These are phyloP conservation scores for Argyresthia goedartella DNA, from an alignment of 2,888 invertebrate genomes.

Conservation along the genomic window DNA sequence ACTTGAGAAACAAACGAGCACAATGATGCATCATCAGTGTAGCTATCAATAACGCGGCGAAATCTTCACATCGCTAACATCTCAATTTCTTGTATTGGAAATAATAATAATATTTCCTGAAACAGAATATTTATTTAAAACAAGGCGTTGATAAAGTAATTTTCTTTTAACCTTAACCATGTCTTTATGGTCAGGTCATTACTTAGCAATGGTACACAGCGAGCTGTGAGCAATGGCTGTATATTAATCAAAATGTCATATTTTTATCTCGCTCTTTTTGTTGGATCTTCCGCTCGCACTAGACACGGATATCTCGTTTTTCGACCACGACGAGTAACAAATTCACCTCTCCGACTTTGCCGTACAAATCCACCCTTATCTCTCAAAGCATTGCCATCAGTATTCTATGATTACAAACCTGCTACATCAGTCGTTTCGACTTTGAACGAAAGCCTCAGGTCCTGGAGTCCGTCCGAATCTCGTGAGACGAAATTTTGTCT, in stretches of 20 bases:
- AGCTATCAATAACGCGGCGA: constrained; percentile 62
- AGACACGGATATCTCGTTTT: constrained; percentile 60
- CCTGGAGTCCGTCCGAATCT: constrained; percentile 62
- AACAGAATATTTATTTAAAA: constrained; percentile 71
- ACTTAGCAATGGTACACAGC: constrained; percentile 70
- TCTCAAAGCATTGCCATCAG: background rate
- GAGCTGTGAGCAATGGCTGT: constrained; percentile 68
- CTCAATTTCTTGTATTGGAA: constrained; percentile 69
- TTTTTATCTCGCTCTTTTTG: constrained; percentile 52
- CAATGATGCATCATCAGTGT: constrained; percentile 62
- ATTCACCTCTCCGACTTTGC: constrained; percentile 19
- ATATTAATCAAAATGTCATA: constrained; percentile 71
- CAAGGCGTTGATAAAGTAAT: constrained; percentile 72
- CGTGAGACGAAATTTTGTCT: constrained; percentile 66
- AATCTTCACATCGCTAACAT: constrained; percentile 61
- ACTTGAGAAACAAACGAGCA: constrained; percentile 42
- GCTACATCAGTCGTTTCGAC: constrained; percentile 19
- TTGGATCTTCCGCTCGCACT: constrained; percentile 44
- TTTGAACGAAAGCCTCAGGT: constrained; percentile 32
- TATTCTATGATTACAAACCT: background rate
- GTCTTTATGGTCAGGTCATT: constrained; percentile 71
- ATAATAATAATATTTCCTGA: constrained; percentile 71
- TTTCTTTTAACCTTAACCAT: constrained; percentile 72
- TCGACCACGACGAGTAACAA: constrained; percentile 31
- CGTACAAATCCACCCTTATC: background rate